phyloP scores from a whole-genome alignment of 2,797 vertebrate species.

The Anomalospiza imberbis region DNA sequence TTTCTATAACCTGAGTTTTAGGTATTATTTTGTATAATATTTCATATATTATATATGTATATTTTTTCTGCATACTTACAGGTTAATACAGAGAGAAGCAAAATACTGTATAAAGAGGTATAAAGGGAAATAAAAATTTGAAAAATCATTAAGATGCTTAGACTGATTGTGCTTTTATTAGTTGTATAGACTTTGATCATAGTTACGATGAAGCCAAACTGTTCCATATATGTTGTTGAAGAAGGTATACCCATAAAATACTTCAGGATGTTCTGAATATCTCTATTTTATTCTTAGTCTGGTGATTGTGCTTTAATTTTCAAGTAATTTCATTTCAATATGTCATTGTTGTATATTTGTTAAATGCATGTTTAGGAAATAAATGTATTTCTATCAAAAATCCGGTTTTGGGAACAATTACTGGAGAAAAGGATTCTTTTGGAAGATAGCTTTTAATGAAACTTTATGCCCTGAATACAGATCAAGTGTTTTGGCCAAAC shows the following conservation, averaged over 20 bases:
- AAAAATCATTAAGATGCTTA: background rate
- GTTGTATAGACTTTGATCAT: background rate
- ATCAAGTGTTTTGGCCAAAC: background rate
- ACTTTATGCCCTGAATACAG: background rate
- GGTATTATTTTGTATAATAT: background rate
- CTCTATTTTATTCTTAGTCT: background rate
- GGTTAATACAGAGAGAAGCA: background rate
- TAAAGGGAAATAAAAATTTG: background rate
- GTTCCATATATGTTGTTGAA: background rate
- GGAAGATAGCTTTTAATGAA: background rate
- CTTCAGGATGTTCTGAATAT: background rate
- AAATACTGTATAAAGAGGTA: background rate
- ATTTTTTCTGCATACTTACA: background rate
- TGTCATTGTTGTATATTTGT: background rate
- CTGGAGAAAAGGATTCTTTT: background rate
- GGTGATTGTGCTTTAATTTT: background rate
- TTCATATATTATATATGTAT: background rate
- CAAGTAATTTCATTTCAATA: background rate
- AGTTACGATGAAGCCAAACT: background rate
- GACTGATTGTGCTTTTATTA: background rate
- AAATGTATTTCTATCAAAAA: background rate
- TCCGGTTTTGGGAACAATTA: background rate
- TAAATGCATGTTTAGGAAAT: background rate
- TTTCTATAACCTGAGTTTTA: background rate
- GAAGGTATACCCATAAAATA: background rate